Conservation (phyloP, 2,888 invertebrate genomes). For the Meandrusa payeni region DNA sequence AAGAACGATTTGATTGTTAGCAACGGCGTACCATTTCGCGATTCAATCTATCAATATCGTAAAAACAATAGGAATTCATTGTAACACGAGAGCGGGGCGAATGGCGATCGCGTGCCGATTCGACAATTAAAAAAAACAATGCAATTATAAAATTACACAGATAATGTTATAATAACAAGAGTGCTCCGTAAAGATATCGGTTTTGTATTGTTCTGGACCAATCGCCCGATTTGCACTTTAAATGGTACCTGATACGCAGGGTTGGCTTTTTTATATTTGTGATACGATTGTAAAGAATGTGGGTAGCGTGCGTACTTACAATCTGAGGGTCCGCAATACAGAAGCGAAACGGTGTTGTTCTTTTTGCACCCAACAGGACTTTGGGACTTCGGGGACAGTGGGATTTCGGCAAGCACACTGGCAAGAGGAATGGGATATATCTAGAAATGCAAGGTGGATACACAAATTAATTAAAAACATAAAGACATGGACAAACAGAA, state of each 20-base stretch:
- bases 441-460: too few species aligned
- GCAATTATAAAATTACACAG: slow-evolving; percentile 60
- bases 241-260: background rate
- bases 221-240: slow-evolving; percentile 33
- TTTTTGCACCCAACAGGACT: too few species aligned
- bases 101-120: slow-evolving; percentile 55
- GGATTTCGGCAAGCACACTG: too few species aligned
- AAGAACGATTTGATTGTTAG: slow-evolving; percentile 21
- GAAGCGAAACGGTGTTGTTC: too few species aligned
- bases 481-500: too few species aligned
- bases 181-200: slow-evolving; percentile 9
- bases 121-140: slow-evolving; percentile 38
- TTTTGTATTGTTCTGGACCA: slow-evolving; percentile 52
- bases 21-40: slow-evolving; percentile 4
- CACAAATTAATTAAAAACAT: too few species aligned
- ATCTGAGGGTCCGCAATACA: too few species aligned
- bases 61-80: slow-evolving; percentile 59
- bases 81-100: slow-evolving; percentile 53
- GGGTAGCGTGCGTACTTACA: too few species aligned
- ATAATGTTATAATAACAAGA: slow-evolving; percentile 52
- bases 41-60: slow-evolving; percentile 53
- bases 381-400: too few species aligned
- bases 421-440: too few species aligned
- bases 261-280: background rate
- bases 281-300: too few species aligned